Conservation (phyloP, 2,888 invertebrate genomes). For the Apocheima hispidaria region DNA sequence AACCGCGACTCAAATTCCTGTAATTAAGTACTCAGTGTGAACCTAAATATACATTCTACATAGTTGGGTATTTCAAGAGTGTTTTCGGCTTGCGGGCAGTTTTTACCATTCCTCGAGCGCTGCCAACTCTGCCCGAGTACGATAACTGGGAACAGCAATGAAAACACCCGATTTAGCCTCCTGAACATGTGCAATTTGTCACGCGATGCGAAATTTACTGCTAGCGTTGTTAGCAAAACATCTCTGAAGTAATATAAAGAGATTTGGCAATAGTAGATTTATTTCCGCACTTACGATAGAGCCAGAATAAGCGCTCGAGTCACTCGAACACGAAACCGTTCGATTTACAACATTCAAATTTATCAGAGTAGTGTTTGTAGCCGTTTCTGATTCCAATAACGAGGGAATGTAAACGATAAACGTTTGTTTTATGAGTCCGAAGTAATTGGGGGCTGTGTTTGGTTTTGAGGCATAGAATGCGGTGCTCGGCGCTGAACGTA, state of each 20-base stretch:
- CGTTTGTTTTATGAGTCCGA: slow-evolving; percentile 18
- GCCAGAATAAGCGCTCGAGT: neutral
- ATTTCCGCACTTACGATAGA: neutral
- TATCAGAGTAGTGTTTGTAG: slow-evolving; percentile 10
- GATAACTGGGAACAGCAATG: slow-evolving; percentile 27
- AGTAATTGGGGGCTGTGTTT: slow-evolving; percentile 20
- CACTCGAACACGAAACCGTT: neutral
- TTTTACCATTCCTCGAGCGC: slow-evolving; percentile 32
- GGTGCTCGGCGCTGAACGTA: slow-evolving; percentile 9
- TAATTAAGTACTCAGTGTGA: slow-evolving; percentile 40
- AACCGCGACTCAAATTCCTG: slow-evolving; percentile 50
- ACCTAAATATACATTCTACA: slow-evolving; percentile 34
- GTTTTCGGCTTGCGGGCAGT: slow-evolving; percentile 27
- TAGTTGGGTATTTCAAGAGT: slow-evolving; percentile 36
- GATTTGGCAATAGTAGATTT: slow-evolving; percentile 6
- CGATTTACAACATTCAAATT: slow-evolving; percentile 1
- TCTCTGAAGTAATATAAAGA: neutral
- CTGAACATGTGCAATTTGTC: slow-evolving; percentile 21
- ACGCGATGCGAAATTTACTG: slow-evolving; percentile 9
- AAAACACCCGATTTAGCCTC: slow-evolving; percentile 30
- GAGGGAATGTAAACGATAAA: slow-evolving; percentile 17
- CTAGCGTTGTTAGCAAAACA: slow-evolving; percentile 4
- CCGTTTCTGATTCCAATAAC: slow-evolving; percentile 19
- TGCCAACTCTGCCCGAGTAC: slow-evolving; percentile 30
- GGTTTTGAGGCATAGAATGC: slow-evolving; percentile 25